Percentiles rank a stretch among this genome's conserved stretches.
phyloP scores from a whole-genome alignment of 2,113 vertebrate species.

The Hippocampus comes region DNA sequence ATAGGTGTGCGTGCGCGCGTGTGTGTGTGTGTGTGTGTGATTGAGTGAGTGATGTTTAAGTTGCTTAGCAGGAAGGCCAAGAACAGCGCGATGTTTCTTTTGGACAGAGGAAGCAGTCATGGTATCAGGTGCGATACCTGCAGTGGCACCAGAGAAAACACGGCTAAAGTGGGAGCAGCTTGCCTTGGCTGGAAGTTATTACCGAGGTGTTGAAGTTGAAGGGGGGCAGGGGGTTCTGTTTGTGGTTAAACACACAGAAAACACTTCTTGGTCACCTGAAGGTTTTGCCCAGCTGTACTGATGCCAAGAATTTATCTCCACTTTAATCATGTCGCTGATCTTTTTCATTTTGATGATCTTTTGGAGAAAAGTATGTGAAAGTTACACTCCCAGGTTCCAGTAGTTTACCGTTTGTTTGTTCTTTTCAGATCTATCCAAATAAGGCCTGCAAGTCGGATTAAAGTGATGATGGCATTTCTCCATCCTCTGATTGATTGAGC shows the following conservation, averaged over 20 bases:
- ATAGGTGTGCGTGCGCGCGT: not conserved
- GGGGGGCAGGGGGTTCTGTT: constrained; percentile 22
- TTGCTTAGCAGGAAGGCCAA: constrained; percentile 52
- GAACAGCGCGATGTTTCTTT: constrained; percentile 62
- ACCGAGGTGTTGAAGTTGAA: constrained; percentile 57
- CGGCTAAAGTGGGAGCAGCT: constrained; percentile 35
- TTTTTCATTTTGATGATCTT: not conserved
- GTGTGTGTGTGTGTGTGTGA: not conserved
- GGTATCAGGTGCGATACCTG: constrained; percentile 76
- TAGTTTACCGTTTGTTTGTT: no score
- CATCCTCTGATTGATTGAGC: no score
- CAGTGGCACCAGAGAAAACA: constrained; percentile 69
- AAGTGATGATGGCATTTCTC: no score
- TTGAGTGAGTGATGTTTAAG: not conserved
- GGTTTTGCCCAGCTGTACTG: not conserved
- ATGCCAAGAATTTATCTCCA: not conserved
- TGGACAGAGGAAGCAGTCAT: constrained; percentile 71
- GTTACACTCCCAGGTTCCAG: no score
- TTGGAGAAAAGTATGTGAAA: no score
- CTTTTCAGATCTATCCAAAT: no score
- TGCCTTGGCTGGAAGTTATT: constrained; percentile 58
- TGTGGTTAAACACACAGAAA: constrained; percentile 46
- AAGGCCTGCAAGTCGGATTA: no score
- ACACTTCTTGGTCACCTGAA: constrained; percentile 15
- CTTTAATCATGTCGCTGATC: not conserved